Conservation (phyloP, 2,888 invertebrate genomes). For the Nysson spinosus region DNA sequence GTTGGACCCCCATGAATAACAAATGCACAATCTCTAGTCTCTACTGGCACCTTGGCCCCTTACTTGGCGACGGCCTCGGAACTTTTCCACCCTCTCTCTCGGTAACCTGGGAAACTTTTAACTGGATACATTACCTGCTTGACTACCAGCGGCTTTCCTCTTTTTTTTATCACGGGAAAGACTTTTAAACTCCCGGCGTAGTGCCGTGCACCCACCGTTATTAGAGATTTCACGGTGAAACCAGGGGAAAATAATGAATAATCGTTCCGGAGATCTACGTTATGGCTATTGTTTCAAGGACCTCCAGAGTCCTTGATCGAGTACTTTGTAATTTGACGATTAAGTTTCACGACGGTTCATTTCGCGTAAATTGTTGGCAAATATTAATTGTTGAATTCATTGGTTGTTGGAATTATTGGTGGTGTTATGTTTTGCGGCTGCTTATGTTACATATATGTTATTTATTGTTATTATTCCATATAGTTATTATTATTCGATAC, state of each 20-base stretch:
- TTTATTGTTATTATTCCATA: too few relatives aligned
- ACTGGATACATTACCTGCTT: conserved; percentile 75
- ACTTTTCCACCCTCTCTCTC: conserved; percentile 62
- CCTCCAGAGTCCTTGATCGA: too few relatives aligned
- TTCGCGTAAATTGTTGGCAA: too few relatives aligned
- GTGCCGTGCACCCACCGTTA: conserved; percentile 56
- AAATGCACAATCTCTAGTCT: conserved; percentile 72
- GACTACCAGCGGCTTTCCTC: conserved; percentile 66
- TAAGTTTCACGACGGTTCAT: too few relatives aligned
- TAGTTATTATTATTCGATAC: too few relatives aligned
- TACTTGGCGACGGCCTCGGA: conserved; percentile 51
- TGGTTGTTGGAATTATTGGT: too few relatives aligned
- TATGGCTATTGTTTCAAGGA: conserved; percentile 45
- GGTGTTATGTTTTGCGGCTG: too few relatives aligned
- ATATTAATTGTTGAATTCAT: too few relatives aligned
- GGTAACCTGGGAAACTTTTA: conserved; percentile 73
- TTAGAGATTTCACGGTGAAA: conserved; percentile 64
- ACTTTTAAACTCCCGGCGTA: conserved; percentile 66
- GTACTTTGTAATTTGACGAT: conserved; percentile 40
- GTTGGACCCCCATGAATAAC: conserved; percentile 72
- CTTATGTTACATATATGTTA: too few relatives aligned
- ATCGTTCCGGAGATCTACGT: conserved; percentile 50
- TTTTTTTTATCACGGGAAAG: conserved; percentile 58
- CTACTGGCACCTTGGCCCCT: conserved; percentile 61
- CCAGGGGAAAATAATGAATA: conserved; percentile 57